Evolutionary conservation across 2,113 vertebrate species (phyloP), one percentile per base, ranked within the genome.

Genomic region (Saguinus midas): DNA sequence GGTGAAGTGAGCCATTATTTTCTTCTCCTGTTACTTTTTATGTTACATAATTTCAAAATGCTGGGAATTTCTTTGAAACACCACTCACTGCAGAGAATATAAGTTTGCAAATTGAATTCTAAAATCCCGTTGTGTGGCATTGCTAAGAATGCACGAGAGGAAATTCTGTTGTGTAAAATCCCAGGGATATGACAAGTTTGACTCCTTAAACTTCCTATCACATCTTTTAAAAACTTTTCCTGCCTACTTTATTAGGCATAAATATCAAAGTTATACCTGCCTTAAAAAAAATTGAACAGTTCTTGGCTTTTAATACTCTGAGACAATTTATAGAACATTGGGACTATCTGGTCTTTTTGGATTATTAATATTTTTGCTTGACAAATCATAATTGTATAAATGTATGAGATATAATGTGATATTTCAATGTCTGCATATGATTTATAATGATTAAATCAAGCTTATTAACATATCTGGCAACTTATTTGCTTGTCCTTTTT

Each of bases 51-150:
- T 96, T 92, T 94, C 97, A 45, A 40, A 86, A 32, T 92, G 18
- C 80, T 91, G 52, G 76, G 70, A 78, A 92, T 96, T 93, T 87
- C 94, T 55, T 70, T 84, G 86, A 91, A 92, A 75, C 3, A 73
- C 64, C 86, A 64, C 4, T 95, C 80, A 43, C n/a, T 84, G 92
- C 95, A 75, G 64, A 92, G 45, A 73, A 72, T 84, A 64, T 37
- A 61, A 87, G 91, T 55, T 73, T 93, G 23, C 52, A 87, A 78
- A 64, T 48, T 64, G 58, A 93, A 90, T 90, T 91, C 45, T 95
- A 45, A 89, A 89, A 55, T 86, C 55, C 82, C 27, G 37, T 68
- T 73, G 52, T 95, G 64, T 92, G 84, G 66, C 68, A 79, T 87
- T 92, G 45, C 80, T 91, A 81, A 88, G 72, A 91, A 87, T 78